Evolutionary conservation across 1,140 invertebrate genomes (phyloP), one percentile per base, ranked within the genome.

Genomic region (Marisa cornuarietis): DNA sequence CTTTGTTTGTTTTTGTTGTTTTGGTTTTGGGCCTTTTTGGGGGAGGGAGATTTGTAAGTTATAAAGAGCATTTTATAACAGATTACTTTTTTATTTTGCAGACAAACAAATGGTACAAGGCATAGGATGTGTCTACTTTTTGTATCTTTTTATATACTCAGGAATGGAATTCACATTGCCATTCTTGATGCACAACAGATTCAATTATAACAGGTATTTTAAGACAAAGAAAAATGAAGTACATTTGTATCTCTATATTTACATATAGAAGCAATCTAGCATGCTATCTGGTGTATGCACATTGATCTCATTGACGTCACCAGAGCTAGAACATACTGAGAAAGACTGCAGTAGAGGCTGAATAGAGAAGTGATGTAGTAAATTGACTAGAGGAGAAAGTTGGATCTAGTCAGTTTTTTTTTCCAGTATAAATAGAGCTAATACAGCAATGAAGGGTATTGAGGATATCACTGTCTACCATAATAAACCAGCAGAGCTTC

Each of bases 101-200:
- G 94, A 96, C 88, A 91, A 87, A 63, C 71, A 91, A 80, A 92
- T 93, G 79, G 91, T 99, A 72, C 93, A 93, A 84, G 93, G 92
- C 65, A 92, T 99, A 78, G 98, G 98, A 75, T 84, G 93, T 58
- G 94, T 97, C 31, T 99, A 99, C 91, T 99, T 99, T 90, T 89
- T 98, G 1, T 99, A 98, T 91, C 92, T 99, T 65, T 98, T 99
- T 88, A 92, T 99, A 42, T 99, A 99, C 89, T 99, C 98, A 78
- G 98, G 98, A 1, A 92, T 99, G 61, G 98, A 99, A 91, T 99
- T 99, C 88, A 99, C 98, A 3, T 92, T 99, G 52, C 98, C 97
- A 63, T 99, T 99, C 91, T 92, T 99, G 52, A 98, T 97, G 71
- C 97, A 99, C 92, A 94, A 97, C 84, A 94, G 95, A 68, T 99